Evolutionary conservation across 2,113 vertebrate genomes (phyloP), one percentile per base, ranked within the genome.

Genomic region (Lamprologus speciosus): DNA sequence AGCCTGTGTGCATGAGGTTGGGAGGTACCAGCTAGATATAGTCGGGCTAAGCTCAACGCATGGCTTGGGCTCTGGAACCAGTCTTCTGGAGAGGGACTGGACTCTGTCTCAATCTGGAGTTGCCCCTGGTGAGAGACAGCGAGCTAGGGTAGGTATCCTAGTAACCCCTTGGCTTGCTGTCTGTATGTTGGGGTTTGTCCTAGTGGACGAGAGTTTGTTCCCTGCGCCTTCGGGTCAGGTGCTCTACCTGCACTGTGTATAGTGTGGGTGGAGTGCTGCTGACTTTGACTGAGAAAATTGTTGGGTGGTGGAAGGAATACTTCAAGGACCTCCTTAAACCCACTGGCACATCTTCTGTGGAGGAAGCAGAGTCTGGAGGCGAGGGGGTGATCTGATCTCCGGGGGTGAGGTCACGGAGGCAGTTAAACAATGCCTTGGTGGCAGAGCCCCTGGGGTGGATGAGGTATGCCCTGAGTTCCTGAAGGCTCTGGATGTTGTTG

Each of bases 1-100:
- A 58, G 8, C 26, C 14, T 58, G 57, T 3, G 14, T 31, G 55
- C 13, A 60, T 60, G 57, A 60, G 26, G 57, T 60, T 60, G 57
- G 16, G 45, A 47, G 45, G 45, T 47, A 47, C 45, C 45, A 17
- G 45, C 14, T 47, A 47, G 45, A 47, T 17, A 3, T 47, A 47
- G 14, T 47, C 0, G 45, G 45, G 42, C 42, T 45, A 0, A 8
- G 1, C 53, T 55, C 55, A 58, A 58, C 0, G 3, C 55, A 58
- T 28, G 5, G 13, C 55, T 58, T 58, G 3, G 5, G 26, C 26
- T 58, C 13, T 58, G 55, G 55, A 58, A 58, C 55, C 55, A 58
- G 55, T 58, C 13, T 58, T 9, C 13, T 58, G 26, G 14, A 58
- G 55, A 31, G 55, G 26, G 26, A 9, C 55, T 58, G 23, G 57